Base-by-base conservation (phyloP, 1,140 invertebrate genomes). In the Papilio polyxenes region DNA sequence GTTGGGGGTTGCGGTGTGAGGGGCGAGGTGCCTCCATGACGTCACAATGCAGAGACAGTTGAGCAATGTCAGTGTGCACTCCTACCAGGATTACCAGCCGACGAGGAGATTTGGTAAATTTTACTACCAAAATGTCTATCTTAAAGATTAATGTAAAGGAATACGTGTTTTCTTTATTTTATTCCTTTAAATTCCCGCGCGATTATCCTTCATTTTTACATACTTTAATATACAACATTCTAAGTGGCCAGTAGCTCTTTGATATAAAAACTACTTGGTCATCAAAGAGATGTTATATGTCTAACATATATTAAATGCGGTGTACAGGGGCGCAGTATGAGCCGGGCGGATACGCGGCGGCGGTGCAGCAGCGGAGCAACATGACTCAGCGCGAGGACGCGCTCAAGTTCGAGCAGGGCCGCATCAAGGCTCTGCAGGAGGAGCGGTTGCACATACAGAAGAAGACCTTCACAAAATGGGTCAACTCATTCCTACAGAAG, bases 381-480 rank as follows among this genome's bases (percentile, higher is more conserved):
- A 98, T 98, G 97, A 98, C 97, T 92, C 97, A 98, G 95, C 95
- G 98, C 81, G 98, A 98, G 95, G 98, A 98, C 93, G 97, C 97
- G 81, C 96, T 98, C 87, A 99, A 99, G 93, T 99, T 99, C 94
- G 99, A 99, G 96, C 98, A 98, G 95, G 98, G 98, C 88, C 97
- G 99, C 81, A 99, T 99, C 90, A 98, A 98, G 95, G 98, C 98
- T 89, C 96, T 99, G 89, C 98, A 99, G 92, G 98, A 99, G 93
- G 99, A 99, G 95, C 96, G 99, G 84, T 95, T 99, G 81, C 97
- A 99, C 94, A 99, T 99, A 87, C 99, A 99, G 95, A 99, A 99
- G 96, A 99, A 99, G 95, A 99, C 99, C 9, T 99, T 99, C 95
- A 99, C 99, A 89, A 99, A 99, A 98, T 99, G 99, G 99, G 98